These are phyloP conservation scores for Gallinago media DNA, from an alignment of 2,113 vertebrate species.

Conservation along the genomic window DNA sequence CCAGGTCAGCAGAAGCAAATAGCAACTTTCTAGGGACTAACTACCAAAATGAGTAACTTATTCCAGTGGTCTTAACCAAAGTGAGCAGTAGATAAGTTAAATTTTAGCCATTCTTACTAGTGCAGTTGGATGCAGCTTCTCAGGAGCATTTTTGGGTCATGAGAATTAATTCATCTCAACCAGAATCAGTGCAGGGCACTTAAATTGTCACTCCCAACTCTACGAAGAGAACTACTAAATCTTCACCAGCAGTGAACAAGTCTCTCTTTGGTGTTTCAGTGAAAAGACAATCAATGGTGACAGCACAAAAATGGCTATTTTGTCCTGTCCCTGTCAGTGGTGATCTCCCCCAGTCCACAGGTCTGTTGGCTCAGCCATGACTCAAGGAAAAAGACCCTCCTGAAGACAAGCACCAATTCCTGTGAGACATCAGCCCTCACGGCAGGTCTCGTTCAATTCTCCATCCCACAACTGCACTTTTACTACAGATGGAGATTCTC, in stretches of 20 bases:
- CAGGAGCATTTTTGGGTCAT: neutral
- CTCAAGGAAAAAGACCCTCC: neutral
- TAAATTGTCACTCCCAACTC: accelerated
- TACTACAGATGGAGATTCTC: neutral
- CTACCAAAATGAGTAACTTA: neutral
- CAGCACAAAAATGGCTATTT: neutral
- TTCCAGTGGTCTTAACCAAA: neutral
- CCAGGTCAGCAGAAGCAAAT: neutral
- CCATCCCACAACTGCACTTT: neutral
- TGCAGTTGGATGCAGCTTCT: neutral
- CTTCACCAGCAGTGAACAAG: neutral
- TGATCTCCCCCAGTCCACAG: too few relatives aligned
- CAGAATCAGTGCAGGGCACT: neutral
- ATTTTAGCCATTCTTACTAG: neutral
- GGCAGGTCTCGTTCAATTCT: neutral
- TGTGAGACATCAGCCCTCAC: neutral
- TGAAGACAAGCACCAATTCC: neutral
- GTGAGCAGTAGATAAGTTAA: neutral
- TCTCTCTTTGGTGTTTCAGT: neutral
- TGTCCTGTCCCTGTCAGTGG: neutral
- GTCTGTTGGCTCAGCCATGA: neutral
- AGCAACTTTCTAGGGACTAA: neutral
- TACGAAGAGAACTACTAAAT: neutral
- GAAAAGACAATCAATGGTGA: neutral
- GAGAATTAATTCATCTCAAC: neutral